Conservation (phyloP, 2,113 vertebrate species). For the Empidonax traillii region DNA sequence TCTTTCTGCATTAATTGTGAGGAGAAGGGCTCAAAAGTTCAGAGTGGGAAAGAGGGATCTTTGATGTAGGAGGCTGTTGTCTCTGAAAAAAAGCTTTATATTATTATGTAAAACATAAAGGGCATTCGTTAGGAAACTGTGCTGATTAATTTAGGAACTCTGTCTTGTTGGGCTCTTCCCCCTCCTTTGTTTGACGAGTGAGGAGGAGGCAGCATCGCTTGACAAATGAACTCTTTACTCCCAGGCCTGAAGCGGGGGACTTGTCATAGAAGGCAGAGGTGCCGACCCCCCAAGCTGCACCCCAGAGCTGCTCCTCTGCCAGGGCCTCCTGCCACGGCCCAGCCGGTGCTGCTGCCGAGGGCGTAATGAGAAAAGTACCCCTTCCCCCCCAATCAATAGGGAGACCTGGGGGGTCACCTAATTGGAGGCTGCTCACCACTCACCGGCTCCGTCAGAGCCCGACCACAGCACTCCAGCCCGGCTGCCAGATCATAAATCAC, state of each 20-base stretch:
- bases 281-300: not conserved
- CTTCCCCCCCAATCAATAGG: not conserved
- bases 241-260: not conserved
- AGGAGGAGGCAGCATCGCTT: not conserved
- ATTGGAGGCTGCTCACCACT: not conserved
- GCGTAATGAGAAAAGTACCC: not conserved
- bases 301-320: not conserved
- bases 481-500: slow-evolving; percentile 2
- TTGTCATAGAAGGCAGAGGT: rapidly evolving
- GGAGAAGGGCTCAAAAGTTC: not conserved
- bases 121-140: not conserved
- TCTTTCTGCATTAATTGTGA: slow-evolving; percentile 3
- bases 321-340: not conserved
- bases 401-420: slow-evolving; percentile 23
- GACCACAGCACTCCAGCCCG: not conserved
- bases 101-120: slow-evolving; percentile 44
- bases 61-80: slow-evolving; percentile 20
- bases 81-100: not conserved
- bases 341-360: rapidly evolving
- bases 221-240: not conserved
- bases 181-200: not conserved
- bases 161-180: not conserved
- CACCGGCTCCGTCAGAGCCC: not conserved
- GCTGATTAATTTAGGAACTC: not conserved
- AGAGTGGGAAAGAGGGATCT: not conserved